Evolutionary conservation across 2,113 vertebrate genomes (phyloP), one percentile per base, ranked within the genome.

Genomic region (Eptatretus burgeri): DNA sequence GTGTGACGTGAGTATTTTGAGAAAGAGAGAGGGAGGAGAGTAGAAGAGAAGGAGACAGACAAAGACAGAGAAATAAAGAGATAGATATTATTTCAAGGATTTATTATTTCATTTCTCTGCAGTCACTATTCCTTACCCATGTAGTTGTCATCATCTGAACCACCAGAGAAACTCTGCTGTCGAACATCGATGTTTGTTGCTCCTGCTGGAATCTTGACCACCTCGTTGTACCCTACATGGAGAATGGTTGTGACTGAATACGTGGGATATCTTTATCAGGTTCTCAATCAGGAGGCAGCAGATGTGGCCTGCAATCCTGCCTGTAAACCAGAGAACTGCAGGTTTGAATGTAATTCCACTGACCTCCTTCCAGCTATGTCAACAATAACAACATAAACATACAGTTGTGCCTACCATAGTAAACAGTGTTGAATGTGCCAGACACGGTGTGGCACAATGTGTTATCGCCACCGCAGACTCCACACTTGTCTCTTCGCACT

Each of bases 71-170:
- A 7, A 41, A 41, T 3, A 41, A 41, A 41, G 27, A 41, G 27
- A 41, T 3, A 41, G 27, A 41, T n/a, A n/a, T n/a, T n/a, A n/a
- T 41, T 41, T 41, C 27, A 41, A 41, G 3, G 27, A 41, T 41
- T 41, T 5, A 41, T 41, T n/a, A n/a, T n/a, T n/a, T 41, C 27
- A 41, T 11, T 60, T n/a, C 12, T 60, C 56, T 60, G n/a, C 19
- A 19, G 19, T 60, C 56, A 19, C 49, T 52, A 51, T 13, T 53
- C 71, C 77, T 81, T 78, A 94, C 89, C 86, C 68, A 96, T 82
- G 75, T 93, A 96, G 76, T 81, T 96, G 78, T 96, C 85, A 72
- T 95, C 89, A 71, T 91, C 85, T 67, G 86, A 76, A 67, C 79
- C 83, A 68, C 86, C 86, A 65, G 88, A 93, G 74, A 86, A 86